Evolutionary conservation across 2,113 vertebrate genomes (phyloP), one percentile per base, ranked within the genome.

Genomic region (Sardina pilchardus): DNA sequence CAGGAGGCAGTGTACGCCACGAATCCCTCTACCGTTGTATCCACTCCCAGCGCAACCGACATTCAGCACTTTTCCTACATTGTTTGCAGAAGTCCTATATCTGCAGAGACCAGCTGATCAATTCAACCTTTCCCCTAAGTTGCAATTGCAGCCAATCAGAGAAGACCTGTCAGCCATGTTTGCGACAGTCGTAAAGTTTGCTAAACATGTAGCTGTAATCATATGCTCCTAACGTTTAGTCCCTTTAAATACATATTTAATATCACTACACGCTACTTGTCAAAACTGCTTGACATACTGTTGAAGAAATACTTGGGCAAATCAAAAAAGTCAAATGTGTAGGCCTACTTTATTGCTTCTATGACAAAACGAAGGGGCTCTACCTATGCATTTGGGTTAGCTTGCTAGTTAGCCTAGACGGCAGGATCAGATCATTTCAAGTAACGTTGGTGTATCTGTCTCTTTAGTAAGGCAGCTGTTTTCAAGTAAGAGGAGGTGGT

Each of bases 81-180:
- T 91, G 91, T 91, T 90, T 87, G 89, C 83, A 83, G 82, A 90
- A 91, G 85, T 87, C 85, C 36, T 84, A 87, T 89, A 90, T 87
- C 94, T 92, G 93, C 94, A 92, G 91, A 90, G 90, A 93, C 87
- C 92, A 94, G 92, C 93, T 93, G 92, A 95, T 89, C 88, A 42
- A 17, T 21, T 59, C 82, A 86, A 83, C 83, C 88, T 88, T 87
- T 83, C 59, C 82, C 83, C 83, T 86, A 63, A 39, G 84, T 53
- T 56, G 53, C 83, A 19, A 75, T n/a, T 53, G 26, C 50, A 80
- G 44, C 90, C 88, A 88, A 88, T 89, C 88, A 85, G 43, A 85
- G 82, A 0, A 2, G 59, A 75, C 50, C 75, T 19, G 42, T 59
- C n/a, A 43, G 36, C 34, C 87, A 39, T 83, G 30, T 78, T 78